Evolutionary conservation across 1,140 invertebrate species (phyloP).

Genomic region (Cataglyphis hispanica): DNA sequence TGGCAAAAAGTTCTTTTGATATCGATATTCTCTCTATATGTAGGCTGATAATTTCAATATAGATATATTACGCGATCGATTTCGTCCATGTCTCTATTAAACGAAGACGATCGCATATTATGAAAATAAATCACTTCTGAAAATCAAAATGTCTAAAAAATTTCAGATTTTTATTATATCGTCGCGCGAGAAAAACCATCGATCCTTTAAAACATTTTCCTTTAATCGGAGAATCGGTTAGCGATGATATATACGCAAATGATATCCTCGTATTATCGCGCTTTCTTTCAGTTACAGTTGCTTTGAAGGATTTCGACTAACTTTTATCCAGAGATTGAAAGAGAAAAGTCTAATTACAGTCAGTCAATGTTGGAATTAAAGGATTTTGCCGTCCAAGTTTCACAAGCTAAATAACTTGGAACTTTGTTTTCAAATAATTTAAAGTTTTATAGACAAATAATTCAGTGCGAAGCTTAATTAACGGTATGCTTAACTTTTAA

Average conservation of each 20-base stretch:
- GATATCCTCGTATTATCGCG: slow-evolving; percentile 40
- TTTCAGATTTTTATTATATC: slow-evolving; percentile 4
- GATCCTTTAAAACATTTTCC: slow-evolving; percentile 11
- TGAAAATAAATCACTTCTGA: slow-evolving; percentile 7
- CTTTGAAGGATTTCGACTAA: slow-evolving; percentile 54
- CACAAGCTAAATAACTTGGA: neutral
- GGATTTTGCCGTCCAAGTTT: slow-evolving; percentile 30
- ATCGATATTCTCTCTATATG: slow-evolving; percentile 42
- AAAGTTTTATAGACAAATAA: slow-evolving; percentile 11
- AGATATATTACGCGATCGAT: slow-evolving; percentile 38
- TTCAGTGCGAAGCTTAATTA: slow-evolving; percentile 36
- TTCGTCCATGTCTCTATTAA: slow-evolving; percentile 32
- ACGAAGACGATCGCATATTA: slow-evolving; percentile 17
- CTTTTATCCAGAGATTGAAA: slow-evolving; percentile 43
- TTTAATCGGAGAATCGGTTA: slow-evolving; percentile 39
- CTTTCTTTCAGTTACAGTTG: slow-evolving; percentile 42
- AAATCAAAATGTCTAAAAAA: slow-evolving; percentile 45
- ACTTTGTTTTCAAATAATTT: slow-evolving; percentile 45
- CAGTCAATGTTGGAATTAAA: slow-evolving; percentile 58
- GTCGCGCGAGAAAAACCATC: neutral
- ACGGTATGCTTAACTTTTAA: slow-evolving; percentile 38
- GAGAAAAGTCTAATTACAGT: slow-evolving; percentile 41
- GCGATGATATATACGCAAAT: slow-evolving; percentile 22
- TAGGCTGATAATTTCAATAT: slow-evolving; percentile 49
- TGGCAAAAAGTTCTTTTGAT: slow-evolving; percentile 58